Conservation (phyloP, 2,888 invertebrate species). For the Eledona agricola region DNA sequence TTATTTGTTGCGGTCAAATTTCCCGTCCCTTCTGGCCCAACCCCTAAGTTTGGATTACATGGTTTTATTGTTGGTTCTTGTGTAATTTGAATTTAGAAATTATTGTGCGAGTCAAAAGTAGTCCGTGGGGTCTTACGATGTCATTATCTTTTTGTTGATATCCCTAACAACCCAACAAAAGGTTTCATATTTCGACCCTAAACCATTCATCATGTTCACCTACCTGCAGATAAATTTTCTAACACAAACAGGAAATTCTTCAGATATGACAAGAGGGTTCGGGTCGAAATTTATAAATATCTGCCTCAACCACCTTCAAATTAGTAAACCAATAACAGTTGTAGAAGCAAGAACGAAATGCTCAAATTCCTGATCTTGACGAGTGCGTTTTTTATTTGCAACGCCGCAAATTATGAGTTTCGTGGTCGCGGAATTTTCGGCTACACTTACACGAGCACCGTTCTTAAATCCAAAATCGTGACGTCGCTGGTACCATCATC, state of each 20-base stretch:
- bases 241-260: conserved; percentile 7
- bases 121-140: no score
- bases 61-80: no score
- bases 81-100: no score
- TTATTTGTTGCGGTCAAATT: no score
- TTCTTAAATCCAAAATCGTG: conserved; percentile 50
- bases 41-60: no score
- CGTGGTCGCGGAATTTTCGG: conserved; percentile 41
- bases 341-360: background rate
- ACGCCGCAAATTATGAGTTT: conserved; percentile 1
- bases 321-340: no score
- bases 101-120: no score
- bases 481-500: conserved; percentile 59
- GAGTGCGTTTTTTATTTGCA: background rate
- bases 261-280: conserved; percentile 8
- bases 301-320: no score
- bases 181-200: background rate
- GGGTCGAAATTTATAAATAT: conserved; percentile 14
- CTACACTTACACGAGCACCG: conserved; percentile 52
- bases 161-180: background rate
- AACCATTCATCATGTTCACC: conserved; percentile 3
- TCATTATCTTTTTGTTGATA: background rate
- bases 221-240: conserved; percentile 4
- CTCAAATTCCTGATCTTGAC: background rate
- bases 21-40: no score